Evolutionary conservation across 2,797 vertebrate species (phyloP), one percentile per base, ranked within the genome.

Genomic region (Eulemur mongoz): DNA sequence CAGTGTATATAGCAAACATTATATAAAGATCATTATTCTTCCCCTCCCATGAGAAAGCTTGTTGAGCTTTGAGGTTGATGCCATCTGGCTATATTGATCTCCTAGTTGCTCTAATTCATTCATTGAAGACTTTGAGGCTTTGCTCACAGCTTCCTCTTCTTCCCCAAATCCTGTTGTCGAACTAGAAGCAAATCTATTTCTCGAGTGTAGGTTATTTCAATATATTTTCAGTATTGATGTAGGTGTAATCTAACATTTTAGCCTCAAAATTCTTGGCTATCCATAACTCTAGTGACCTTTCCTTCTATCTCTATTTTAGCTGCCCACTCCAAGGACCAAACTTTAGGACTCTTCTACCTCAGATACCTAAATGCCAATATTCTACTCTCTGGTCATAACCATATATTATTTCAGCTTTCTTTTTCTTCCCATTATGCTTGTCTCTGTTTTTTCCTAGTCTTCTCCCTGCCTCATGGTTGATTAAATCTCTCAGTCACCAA

Each of bases 251-350:
- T 82, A 78, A 63, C 18, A 73, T 82, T 78, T 94, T 81, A 94
- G 59, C 30, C n/a, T 97, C 43, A 86, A 81, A 63, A 59, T 73
- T 93, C 52, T 95, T 86, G 22, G 20, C 40, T 94, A 92, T 81
- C 57, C 59, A 76, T 91, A 75, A 61, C 38, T 32, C 18, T 76
- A 63, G 32, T 89, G 43, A 59, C 45, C 30, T 88, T 91, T 85
- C 23, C 50, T 27, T 82, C 50, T n/a, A 61, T 38, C 40, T 92
- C 30, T 57, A 67, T 30, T 40, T 63, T 61, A 95, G 54, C 75
- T 48, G 52, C 27, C 61, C 12, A 45, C 45, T 65, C 81, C 57
- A 67, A 84, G 67, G 67, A 89, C 52, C 67, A 92, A 89, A 89
- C 38, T 72, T 81, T 76, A 85, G 52, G 63, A 88, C 18, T 54